Conservation (phyloP, 1,140 invertebrate genomes). For the Sycophaga agraensis region DNA sequence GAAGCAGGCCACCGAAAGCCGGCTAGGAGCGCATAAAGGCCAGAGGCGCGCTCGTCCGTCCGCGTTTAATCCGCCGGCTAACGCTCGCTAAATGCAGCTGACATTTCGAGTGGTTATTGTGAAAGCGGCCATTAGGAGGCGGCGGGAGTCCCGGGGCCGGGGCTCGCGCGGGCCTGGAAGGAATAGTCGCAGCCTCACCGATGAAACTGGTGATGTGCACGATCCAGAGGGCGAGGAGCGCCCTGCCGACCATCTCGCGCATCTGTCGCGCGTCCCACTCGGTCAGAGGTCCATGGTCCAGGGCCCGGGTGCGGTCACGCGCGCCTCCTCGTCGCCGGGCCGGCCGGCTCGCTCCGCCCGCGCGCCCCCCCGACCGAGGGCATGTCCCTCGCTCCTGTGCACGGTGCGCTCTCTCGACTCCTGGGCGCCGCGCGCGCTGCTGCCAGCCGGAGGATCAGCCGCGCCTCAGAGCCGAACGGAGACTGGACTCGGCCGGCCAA, state of each 20-base stretch:
- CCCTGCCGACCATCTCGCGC: slow-evolving; percentile 53
- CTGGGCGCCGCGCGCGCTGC: too few species aligned
- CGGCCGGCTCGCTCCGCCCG: background rate
- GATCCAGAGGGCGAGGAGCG: slow-evolving; percentile 47
- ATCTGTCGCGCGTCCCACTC: slow-evolving; percentile 32
- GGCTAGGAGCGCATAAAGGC: too few species aligned
- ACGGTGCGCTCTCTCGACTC: too few species aligned
- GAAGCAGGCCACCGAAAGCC: too few species aligned
- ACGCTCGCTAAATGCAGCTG: slow-evolving; percentile 2
- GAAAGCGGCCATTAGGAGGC: slow-evolving; percentile 20
- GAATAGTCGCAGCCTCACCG: slow-evolving; percentile 38
- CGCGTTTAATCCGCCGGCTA: background rate
- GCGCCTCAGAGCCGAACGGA: slow-evolving; percentile 8
- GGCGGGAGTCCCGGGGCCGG: too few species aligned
- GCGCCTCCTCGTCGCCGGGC: too few species aligned
- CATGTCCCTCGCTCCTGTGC: too few species aligned
- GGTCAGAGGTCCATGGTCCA: background rate
- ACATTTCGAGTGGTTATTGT: slow-evolving; percentile 20
- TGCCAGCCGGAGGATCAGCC: too few species aligned
- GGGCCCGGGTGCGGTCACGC: too few species aligned
- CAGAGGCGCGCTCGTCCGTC: too few species aligned
- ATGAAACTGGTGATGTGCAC: slow-evolving; percentile 44
- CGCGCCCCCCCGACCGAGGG: too few species aligned
- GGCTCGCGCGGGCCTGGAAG: background rate
- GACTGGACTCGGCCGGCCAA: background rate